A percentile compares a stretch with the other conserved stretches of the same genome.
phyloP scores from a whole-genome alignment of 2,797 vertebrate genomes.

The Rhabdomys pumilio region DNA sequence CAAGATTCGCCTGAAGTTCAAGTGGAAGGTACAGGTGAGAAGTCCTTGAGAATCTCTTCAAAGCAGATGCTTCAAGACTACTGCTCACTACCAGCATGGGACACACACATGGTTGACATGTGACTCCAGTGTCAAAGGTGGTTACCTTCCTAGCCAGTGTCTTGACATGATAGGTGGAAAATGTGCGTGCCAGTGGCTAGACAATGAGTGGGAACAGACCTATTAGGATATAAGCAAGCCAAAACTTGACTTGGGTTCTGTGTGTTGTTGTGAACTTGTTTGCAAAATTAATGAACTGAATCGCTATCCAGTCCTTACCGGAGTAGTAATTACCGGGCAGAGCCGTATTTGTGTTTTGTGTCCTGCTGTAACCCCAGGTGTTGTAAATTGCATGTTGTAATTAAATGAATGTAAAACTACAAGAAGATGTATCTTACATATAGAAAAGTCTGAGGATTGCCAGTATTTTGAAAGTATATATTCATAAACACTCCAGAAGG shows the following conservation, averaged over 20 bases:
- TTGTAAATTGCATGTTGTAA: conserved; percentile 85
- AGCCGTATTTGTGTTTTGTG: conserved; percentile 73
- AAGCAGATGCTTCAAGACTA: conserved; percentile 72
- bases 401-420: conserved; percentile 76
- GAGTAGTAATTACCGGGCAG: conserved; percentile 83
- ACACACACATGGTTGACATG: conserved; percentile 62
- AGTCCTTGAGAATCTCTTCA: conserved; percentile 78
- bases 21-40: conserved; percentile 79
- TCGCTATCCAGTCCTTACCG: conserved; percentile 64
- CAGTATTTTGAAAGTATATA: conserved; percentile 61
- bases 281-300: conserved; percentile 82
- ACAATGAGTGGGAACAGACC: conserved; percentile 71
- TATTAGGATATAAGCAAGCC: conserved; percentile 62
- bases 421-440: conserved; percentile 72
- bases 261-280: conserved; percentile 73
- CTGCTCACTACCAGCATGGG: conserved; percentile 71
- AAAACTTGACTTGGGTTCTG: conserved; percentile 44
- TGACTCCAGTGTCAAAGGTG: conserved; percentile 76
- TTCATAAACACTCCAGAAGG: neutral
- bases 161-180: conserved; percentile 67
- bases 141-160: conserved; percentile 65
- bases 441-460: conserved; percentile 72
- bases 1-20: conserved; percentile 81
- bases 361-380: conserved; percentile 83
- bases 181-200: conserved; percentile 41